Base-by-base conservation (phyloP, 2,113 vertebrate genomes). In the Neotoma lepida region DNA sequence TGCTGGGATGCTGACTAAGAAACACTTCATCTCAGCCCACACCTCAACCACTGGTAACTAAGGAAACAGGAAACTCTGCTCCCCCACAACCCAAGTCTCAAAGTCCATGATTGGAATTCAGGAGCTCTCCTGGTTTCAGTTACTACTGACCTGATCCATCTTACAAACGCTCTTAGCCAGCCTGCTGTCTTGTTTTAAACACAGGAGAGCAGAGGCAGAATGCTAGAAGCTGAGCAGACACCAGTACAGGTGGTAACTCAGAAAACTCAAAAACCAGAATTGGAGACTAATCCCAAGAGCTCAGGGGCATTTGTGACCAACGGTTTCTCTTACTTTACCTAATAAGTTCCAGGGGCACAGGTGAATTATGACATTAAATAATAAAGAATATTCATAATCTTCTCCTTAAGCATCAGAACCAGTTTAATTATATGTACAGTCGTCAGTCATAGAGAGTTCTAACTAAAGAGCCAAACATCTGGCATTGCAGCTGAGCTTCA, bases 1-100 rank as follows among this genome's bases (percentile, higher is more conserved):
- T 6, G 17, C 22, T 4, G 63, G 30, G 74, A 58, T 26, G 46
- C 82, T 35, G 33, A 33, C 49, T 22, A 63, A 33, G 10, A 5
- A 81, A 2, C 1, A 76, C 9, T 10, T 39, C 46, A 49, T n/a
- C 1, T n/a, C 14, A 68, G 2, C 41, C 49, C 33, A 14, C 18
- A 28, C 20, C 10, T n/a, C 24, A 1, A 17, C 6, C 30, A 17
- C 1, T 71, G 66, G 24, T 46, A 74, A 0, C 2, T 2, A 1
- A 8, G n/a, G 35, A 33, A 73, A 24, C 4, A 81, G 41, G 54
- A 78, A n/a, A 58, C 10, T 12, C 86, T 18, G 70, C 6, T 49
- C 74, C 49, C n/a, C 18, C 4, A 6, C 2, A 9, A 71, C 26
- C 33, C 66, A 44, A 35, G 49, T 54, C 66, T 46, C 30, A 9